phyloP scores from a whole-genome alignment of 2,113 vertebrate species.

The Scatophagus argus region DNA sequence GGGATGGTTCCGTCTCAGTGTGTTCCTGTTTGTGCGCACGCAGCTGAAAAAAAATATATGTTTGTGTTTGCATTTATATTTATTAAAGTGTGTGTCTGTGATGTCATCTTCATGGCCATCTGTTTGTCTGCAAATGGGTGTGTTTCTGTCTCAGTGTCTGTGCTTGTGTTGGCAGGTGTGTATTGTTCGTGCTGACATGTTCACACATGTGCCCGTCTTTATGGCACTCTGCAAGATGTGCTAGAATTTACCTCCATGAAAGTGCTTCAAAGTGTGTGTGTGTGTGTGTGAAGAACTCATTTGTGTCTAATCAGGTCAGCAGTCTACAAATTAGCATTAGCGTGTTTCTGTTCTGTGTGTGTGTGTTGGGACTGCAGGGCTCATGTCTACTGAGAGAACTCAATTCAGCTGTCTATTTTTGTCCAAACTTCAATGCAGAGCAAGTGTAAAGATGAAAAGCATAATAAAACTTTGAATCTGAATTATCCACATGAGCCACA shows the following conservation, averaged over 20 bases:
- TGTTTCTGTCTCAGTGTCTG: background rate
- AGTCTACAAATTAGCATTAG: conserved; percentile 41
- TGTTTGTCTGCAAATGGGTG: background rate
- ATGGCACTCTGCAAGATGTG: background rate
- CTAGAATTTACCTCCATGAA: conserved; percentile 12
- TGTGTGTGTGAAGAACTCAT: conserved; percentile 30
- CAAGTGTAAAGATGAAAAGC: conserved; percentile 5
- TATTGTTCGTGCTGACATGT: background rate
- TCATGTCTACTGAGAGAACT: conserved; percentile 34
- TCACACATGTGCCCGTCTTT: background rate
- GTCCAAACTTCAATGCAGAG: conserved; percentile 30
- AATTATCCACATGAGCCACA: conserved; percentile 11
- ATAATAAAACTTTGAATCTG: conserved; percentile 8
- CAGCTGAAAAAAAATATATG: background rate
- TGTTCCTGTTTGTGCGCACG: conserved; percentile 8
- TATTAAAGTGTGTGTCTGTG: background rate
- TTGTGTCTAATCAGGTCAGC: conserved; percentile 65
- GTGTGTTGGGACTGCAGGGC: conserved; percentile 9
- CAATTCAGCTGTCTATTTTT: conserved; percentile 44
- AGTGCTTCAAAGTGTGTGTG: background rate
- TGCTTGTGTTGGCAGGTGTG: background rate
- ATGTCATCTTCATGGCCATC: background rate
- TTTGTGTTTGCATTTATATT: conserved; percentile 2
- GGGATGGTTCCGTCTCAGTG: conserved; percentile 14
- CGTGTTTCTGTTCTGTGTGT: conserved; percentile 40